Conservation (phyloP, 2,797 vertebrate species). For the Falco novaeseelandiae region DNA sequence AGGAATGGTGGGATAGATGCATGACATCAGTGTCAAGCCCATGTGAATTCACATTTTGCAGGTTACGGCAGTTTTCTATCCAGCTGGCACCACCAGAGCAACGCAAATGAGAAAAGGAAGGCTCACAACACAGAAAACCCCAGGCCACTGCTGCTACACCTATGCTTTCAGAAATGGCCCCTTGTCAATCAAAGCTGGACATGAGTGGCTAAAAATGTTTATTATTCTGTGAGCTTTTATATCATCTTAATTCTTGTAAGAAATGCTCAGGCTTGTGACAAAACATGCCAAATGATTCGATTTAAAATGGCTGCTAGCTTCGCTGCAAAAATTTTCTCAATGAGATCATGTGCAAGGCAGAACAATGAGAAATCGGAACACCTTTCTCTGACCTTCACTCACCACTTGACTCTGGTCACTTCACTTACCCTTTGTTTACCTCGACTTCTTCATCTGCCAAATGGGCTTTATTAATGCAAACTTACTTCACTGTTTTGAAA, state of each 20-base stretch:
- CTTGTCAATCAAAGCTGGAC: not conserved
- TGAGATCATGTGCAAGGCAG: not conserved
- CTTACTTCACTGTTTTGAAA: not conserved
- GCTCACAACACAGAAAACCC: not conserved
- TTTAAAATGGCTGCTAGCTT: not conserved
- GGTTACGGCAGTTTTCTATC: not conserved
- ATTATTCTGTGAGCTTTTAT: not conserved
- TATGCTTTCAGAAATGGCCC: not conserved
- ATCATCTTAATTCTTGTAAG: not conserved
- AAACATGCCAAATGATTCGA: not conserved
- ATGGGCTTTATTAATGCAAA: not conserved
- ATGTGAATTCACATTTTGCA: not conserved
- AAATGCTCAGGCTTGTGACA: not conserved
- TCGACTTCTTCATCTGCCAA: not conserved
- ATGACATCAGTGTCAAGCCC: not conserved
- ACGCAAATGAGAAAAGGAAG: not conserved
- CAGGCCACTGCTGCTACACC: not conserved
- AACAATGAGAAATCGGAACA: not conserved
- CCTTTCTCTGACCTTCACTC: not conserved
- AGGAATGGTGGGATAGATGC: not conserved
- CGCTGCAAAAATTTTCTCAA: not conserved
- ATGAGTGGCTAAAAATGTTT: not conserved
- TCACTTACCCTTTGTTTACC: not conserved
- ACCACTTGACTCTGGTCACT: not conserved
- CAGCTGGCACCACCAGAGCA: not conserved